Evolutionary conservation across 2,797 vertebrate species (phyloP).

Genomic region (Neosilurus hyrtlii): DNA sequence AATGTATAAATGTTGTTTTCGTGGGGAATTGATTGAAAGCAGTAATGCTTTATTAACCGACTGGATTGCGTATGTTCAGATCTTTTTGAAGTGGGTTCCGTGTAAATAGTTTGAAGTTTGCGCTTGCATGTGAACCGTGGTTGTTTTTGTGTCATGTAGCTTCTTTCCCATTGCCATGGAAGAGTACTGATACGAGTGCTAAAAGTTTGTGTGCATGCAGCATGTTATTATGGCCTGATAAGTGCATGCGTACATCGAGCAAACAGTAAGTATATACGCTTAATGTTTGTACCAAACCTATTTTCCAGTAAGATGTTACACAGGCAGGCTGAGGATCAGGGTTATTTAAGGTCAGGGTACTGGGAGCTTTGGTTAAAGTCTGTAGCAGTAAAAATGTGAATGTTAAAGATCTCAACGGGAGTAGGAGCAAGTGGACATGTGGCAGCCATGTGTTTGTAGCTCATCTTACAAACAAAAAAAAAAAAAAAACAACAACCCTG

Average conservation of each 20-base stretch:
- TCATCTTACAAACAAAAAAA: slow-evolving; percentile 25
- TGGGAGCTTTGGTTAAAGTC: background rate
- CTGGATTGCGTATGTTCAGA: slow-evolving; percentile 51
- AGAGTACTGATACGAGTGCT: background rate
- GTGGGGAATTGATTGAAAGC: background rate
- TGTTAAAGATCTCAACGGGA: slow-evolving; percentile 1
- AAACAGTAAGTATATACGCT: background rate
- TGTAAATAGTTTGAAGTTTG: slow-evolving; percentile 6
- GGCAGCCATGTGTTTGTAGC: slow-evolving; percentile 54
- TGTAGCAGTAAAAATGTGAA: slow-evolving; percentile 20
- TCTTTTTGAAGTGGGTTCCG: slow-evolving; percentile 41
- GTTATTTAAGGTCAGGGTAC: slow-evolving; percentile 56
- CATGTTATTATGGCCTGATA: background rate
- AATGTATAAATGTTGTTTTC: background rate
- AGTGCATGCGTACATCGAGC: background rate
- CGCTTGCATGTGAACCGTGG: slow-evolving; percentile 15
- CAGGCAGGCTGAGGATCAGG: slow-evolving; percentile 36
- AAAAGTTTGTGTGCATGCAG: background rate
- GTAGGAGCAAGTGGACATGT: slow-evolving; percentile 47
- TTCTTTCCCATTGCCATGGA: background rate
- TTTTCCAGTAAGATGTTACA: background rate
- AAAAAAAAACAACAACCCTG: background rate
- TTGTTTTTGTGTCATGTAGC: background rate
- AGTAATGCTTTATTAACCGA: slow-evolving; percentile 50
- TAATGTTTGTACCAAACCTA: background rate